A percentile compares a stretch with the other conserved stretches of the same genome.
Conservation (phyloP, 1,140 invertebrate species). For the Drosophila rhopaloa region DNA sequence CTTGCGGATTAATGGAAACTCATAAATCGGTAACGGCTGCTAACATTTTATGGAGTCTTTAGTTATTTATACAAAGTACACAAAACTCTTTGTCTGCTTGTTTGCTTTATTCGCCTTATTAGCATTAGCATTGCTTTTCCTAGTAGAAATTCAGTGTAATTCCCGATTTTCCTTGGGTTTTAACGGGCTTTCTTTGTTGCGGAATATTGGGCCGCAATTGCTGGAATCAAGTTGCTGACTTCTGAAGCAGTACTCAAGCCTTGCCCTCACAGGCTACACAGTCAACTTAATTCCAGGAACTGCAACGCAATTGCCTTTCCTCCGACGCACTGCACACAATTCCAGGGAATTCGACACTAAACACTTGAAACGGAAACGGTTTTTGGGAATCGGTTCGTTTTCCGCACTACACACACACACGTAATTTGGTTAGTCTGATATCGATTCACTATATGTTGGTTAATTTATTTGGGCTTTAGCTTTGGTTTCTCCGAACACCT, state of each 20-base stretch:
- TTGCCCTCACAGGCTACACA: constrained; percentile 79
- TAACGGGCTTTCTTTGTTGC: constrained; percentile 18
- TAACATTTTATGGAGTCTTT: constrained; percentile 19
- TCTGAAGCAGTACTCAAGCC: constrained; percentile 75
- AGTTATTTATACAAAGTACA: constrained; percentile 35
- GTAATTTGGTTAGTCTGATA: constrained; percentile 38
- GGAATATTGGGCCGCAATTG: constrained; percentile 74
- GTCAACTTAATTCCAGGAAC: constrained; percentile 85
- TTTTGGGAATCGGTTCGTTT: constrained; percentile 3
- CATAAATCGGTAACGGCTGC: constrained; percentile 32
- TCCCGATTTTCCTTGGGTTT: background rate
- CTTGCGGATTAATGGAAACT: constrained; percentile 29
- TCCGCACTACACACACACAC: constrained; percentile 17
- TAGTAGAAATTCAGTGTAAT: constrained; percentile 35
- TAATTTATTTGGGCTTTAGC: constrained; percentile 40
- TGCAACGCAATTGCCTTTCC: constrained; percentile 67
- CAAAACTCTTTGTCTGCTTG: constrained; percentile 26
- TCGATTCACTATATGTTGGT: constrained; percentile 50
- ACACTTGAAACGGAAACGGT: constrained; percentile 32
- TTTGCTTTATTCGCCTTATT: constrained; percentile 30
- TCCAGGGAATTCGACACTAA: constrained; percentile 17
- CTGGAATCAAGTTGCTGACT: constrained; percentile 85
- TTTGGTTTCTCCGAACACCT: constrained; percentile 65
- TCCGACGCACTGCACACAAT: constrained; percentile 18
- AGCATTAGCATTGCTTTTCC: constrained; percentile 18